Evolutionary conservation across 2,797 vertebrate genomes (phyloP).

Genomic region (Pseudotriccus pelzelni): DNA sequence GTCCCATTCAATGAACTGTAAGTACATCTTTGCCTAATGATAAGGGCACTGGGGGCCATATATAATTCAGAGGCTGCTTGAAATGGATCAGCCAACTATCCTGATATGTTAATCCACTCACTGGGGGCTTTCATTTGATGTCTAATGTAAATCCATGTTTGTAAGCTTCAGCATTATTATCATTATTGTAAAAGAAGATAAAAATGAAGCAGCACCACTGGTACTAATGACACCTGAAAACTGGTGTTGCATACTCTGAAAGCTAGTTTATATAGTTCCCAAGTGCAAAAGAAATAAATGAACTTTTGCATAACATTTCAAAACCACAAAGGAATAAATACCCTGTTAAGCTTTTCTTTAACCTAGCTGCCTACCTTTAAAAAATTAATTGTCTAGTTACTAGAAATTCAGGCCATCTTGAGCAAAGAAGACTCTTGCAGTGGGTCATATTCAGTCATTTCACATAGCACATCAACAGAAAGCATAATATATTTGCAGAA

Average conservation of each 20-base stretch:
- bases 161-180: conserved; percentile 29
- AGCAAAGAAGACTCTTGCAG: not conserved
- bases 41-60: conserved; percentile 47
- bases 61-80: conserved; percentile 62
- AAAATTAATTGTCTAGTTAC: not conserved
- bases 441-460: not conserved
- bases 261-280: not conserved
- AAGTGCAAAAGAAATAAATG: not conserved
- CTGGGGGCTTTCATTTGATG: conserved; percentile 39
- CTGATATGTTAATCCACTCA: conserved; percentile 51
- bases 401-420: not conserved
- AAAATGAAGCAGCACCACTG: not conserved
- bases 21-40: conserved; percentile 50
- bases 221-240: conserved; percentile 13
- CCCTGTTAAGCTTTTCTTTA: not conserved
- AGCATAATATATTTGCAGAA: not conserved
- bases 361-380: not conserved
- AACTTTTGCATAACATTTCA: not conserved
- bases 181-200: conserved; percentile 6
- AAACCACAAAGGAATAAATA: conserved; percentile 13
- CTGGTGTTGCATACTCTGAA: not conserved
- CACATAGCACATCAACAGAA: not conserved
- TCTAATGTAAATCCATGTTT: conserved; percentile 43
- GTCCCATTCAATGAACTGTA: conserved; percentile 57
- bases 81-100: conserved; percentile 52